phyloP scores from a whole-genome alignment of 2,113 vertebrate genomes.

The Etheostoma cragini region DNA sequence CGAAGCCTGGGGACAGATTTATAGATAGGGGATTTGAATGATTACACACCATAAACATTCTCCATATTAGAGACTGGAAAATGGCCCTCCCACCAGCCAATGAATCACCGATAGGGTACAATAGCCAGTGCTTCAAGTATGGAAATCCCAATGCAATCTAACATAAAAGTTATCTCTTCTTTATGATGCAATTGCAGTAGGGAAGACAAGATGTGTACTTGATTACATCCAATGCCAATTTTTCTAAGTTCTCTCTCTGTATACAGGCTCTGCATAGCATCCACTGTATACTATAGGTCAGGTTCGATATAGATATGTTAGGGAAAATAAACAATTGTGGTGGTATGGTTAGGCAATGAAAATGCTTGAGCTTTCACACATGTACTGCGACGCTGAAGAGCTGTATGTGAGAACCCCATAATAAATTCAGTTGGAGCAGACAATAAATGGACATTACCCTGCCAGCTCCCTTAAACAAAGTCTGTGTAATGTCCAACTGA shows the following conservation, averaged over 20 bases:
- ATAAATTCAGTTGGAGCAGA: no score
- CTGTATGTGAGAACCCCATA: no score
- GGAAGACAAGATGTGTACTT: background rate
- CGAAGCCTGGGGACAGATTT: constrained; percentile 60
- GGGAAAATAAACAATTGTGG: background rate
- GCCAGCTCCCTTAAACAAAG: no score
- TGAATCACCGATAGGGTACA: constrained; percentile 46
- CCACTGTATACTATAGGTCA: background rate
- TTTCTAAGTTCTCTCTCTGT: background rate
- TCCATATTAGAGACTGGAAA: constrained; percentile 61
- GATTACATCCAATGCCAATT: background rate
- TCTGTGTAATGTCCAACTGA: no score
- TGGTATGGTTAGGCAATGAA: background rate
- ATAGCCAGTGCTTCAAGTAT: constrained; percentile 49
- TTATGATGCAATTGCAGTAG: background rate
- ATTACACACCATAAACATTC: constrained; percentile 64
- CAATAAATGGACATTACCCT: no score
- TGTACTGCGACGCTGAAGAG: no score
- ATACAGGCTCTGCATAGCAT: background rate
- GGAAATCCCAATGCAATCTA: constrained; percentile 25
- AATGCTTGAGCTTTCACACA: no score
- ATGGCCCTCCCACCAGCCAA: constrained; percentile 47
- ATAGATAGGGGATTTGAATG: constrained; percentile 64
- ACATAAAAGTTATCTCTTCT: constrained; percentile 23
- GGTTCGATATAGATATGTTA: no score